Evolutionary conservation across 1,140 invertebrate species (phyloP), one percentile per base, ranked within the genome.

Genomic region (Musca vetustissima): DNA sequence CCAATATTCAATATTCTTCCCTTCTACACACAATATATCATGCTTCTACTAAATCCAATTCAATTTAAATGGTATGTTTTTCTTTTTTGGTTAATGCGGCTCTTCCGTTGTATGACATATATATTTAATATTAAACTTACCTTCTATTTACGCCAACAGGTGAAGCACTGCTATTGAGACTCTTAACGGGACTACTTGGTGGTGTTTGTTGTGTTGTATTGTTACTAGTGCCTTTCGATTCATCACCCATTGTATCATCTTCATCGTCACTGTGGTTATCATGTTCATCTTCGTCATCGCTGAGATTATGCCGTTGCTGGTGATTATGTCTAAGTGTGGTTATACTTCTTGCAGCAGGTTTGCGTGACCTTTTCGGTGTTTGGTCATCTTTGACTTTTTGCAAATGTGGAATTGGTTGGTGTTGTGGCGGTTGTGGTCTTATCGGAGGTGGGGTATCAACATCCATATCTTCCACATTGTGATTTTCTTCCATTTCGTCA

Each of bases 71-170:
- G 36, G n/a, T n/a, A n/a, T 9, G 13, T 4, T 43, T 32, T 32
- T 32, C 28, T 32, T 32, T 32, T n/a, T 4, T 32, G 28, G 28
- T 4, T 32, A 32, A 32, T 32, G 28, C 3, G 28, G 17, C 11
- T 49, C 15, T 49, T 49, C 17, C 1, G 48, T 1, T n/a, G 15
- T 2, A 15, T 15, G 48, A 49, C 11, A 49, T n/a, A 15, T n/a
- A 49, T 7, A 49, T 14, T 11, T 49, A 49, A 32, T 32, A 9
- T 32, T 9, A 4, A 49, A 71, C 71, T 50, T 48, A 82, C 80
- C 80, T 84, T 55, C 93, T 85, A 82, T 94, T 94, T 0, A 94
- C 92, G 43, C 91, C 90, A 47, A 86, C 83, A 69, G 81, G 76
- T 50, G 84, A 84, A 47, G 83, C 80, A 70, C 80, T 84, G 28